phyloP scores from a whole-genome alignment of 2,888 invertebrate genomes.

The Hydrotaea diabolus region DNA sequence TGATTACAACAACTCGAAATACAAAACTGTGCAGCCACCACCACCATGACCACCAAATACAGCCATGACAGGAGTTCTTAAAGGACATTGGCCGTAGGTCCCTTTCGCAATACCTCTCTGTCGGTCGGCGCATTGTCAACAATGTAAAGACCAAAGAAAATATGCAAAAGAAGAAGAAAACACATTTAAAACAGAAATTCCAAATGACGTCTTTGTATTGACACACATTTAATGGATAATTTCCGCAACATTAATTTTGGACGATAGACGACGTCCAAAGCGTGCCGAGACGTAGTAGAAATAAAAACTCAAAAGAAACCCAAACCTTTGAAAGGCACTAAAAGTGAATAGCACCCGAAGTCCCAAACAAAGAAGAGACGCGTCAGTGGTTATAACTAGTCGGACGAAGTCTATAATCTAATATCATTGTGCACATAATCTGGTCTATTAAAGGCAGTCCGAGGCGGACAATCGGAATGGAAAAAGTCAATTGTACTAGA shows the following conservation, averaged over 20 bases:
- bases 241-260: constrained; percentile 63
- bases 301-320: too few species aligned
- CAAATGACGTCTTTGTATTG: constrained; percentile 26
- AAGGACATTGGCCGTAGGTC: background rate
- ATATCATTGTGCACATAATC: background rate
- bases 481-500: background rate
- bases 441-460: background rate
- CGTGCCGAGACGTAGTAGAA: background rate
- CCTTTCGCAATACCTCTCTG: background rate
- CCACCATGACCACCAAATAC: background rate
- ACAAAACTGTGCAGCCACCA: background rate
- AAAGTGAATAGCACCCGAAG: background rate
- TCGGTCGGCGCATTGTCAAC: constrained; percentile 10
- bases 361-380: too few species aligned
- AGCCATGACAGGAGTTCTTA: too few species aligned
- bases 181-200: background rate
- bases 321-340: too few species aligned
- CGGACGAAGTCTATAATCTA: background rate
- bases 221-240: constrained; percentile 57
- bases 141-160: background rate
- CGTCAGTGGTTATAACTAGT: too few species aligned
- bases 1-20: background rate
- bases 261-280: constrained; percentile 18
- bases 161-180: constrained; percentile 27
- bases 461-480: background rate